Evolutionary conservation across 1,140 invertebrate species (phyloP), one percentile per base, ranked within the genome.

Genomic region (Drosophila serrata): DNA sequence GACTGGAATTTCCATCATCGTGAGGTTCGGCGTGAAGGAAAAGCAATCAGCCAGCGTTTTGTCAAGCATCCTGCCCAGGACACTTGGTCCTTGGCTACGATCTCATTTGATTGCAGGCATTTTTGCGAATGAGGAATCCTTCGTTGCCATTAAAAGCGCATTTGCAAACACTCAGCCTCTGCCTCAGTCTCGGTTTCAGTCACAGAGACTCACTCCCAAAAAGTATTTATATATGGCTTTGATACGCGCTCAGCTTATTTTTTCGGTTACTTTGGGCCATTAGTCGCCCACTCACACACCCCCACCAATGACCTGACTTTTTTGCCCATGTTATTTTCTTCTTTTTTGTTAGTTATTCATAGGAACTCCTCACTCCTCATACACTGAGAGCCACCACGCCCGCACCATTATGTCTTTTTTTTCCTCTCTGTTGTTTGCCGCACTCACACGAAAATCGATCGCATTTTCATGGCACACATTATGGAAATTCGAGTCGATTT

Each of bases 391-490:
- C 33, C n/a, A n/a, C 51, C 68, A 75, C 64, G 78, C 85, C 78
- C 65, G 65, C 63, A 90, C 81, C 85, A 85, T 85, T 90, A 75
- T 85, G 73, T 65, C 63, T 58, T 82, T 72, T 82, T 72, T 77
- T 82, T 61, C 43, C 53, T n/a, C 27, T 53, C 27, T 24, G 65
- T 29, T 68, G 43, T 75, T 57, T 56, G 43, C 45, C 59, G 39
- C 72, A 73, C 73, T 65, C 39, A 33, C 56, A 81, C 67, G 78
- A 90, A 90, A 90, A 90, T 90, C 85, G 85, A 90, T 90, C 85
- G 85, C 81, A 90, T 90, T 90, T 90, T 90, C 85, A 90, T 90
- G 81, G 85, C 81, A 90, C 78, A 90, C 85, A 90, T 90, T 90
- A 90, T 90, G 85, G 85, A 90, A 90, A 90, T 90, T 90, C 79